Evolutionary conservation across 2,797 vertebrate genomes (phyloP), one percentile per base, ranked within the genome.

Genomic region (Sylvilagus floridanus): DNA sequence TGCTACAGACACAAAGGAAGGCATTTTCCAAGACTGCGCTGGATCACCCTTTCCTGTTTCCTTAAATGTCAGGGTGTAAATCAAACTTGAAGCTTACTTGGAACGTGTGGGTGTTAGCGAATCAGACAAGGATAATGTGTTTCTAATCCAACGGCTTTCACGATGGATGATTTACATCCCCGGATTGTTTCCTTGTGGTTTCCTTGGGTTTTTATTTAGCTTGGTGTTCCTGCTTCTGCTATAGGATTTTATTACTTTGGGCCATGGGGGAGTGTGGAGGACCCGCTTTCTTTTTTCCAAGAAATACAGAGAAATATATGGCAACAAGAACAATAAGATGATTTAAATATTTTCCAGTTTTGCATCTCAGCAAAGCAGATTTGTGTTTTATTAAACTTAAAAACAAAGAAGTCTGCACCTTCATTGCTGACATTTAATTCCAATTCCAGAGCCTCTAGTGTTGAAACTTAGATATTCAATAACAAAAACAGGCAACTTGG

Each of bases 241-340:
- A 11, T 85, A 57, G 82, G 90, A 75, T 94, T 78, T 63, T 7
- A 0, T 94, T 96, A 93, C 1, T 1, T 95, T 88, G 95, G 79
- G 77, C 78, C 62, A 50, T 88, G 68, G 96, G 73, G 65, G 94
- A 97, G 89, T 77, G 42, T 92, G 71, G 93, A 79, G 81, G 68
- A 93, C 78, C 76, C 95, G 17, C 6, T 57, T 57, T 21, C 90
- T 98, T 97, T 97, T 94, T 94, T 90, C 78, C 69, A 88, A 57
- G 79, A 95, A 92, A 94, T 87, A 85, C 9, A 79, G 47, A 81
- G 90, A 92, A 90, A 93, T 30, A 68, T 65, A 65, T 21, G 73
- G 62, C 37, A 63, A 14, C 19, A 81, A 84, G 28, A 68, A 69
- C 57, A 52, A 71, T 2, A 71, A 93, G 73, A 79, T 1, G 79